Evolutionary conservation across 2,113 vertebrate genomes (phyloP).

Genomic region (Sorex araneus): DNA sequence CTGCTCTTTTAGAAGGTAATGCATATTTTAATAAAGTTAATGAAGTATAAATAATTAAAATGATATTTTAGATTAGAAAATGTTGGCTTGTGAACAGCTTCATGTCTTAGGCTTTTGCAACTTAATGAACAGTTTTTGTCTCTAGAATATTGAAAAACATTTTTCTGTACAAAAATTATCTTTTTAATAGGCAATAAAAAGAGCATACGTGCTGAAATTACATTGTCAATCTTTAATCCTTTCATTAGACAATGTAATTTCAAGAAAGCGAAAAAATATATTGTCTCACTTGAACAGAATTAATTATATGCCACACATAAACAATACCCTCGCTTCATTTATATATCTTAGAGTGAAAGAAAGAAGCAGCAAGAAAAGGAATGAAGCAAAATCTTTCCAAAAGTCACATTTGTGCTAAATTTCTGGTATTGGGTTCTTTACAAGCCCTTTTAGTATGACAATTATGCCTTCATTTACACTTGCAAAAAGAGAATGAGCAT

Average conservation of each 20-base stretch:
- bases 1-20: conserved; percentile 92
- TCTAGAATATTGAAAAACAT: background rate
- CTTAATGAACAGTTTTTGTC: background rate
- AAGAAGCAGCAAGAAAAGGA: background rate
- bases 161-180: background rate
- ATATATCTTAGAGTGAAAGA: background rate
- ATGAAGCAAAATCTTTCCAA: background rate
- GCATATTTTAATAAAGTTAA: background rate
- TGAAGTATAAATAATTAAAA: background rate
- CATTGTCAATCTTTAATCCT: background rate
- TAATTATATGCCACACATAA: too few relatives aligned
- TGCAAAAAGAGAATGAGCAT: background rate
- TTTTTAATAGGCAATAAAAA: conserved; percentile 1
- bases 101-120: background rate
- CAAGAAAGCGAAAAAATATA: background rate
- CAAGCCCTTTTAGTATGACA: background rate
- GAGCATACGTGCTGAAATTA: too few relatives aligned
- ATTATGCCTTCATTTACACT: background rate
- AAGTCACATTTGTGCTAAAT: conserved; percentile 1
- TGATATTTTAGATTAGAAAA: background rate
- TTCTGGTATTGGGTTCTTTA: background rate
- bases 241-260: background rate
- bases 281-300: too few relatives aligned
- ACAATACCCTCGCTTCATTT: too few relatives aligned
- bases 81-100: background rate